A percentile compares a stretch with the other conserved stretches of the same genome.
Evolutionary conservation across 1,140 invertebrate genomes (phyloP).

Genomic region (Listronotus oregonensis): DNA sequence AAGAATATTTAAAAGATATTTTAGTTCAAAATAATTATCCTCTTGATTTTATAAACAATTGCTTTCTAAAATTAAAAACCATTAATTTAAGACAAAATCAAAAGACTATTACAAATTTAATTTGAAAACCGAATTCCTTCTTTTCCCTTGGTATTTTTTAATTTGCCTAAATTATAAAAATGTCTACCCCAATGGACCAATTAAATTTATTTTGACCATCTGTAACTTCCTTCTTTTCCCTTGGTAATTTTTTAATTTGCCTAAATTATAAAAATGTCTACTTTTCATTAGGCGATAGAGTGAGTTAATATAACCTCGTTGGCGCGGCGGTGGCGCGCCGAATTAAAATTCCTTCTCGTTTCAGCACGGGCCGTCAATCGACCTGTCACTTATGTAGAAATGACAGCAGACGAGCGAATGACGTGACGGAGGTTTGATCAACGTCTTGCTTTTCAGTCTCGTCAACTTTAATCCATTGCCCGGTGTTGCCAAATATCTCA

Average conservation of each 20-base stretch:
- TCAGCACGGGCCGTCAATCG: constrained; percentile 29
- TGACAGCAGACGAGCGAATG: constrained; percentile 35
- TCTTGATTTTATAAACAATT: no score
- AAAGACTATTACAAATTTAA: no score
- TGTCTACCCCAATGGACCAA: no score
- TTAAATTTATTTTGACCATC: no score
- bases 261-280: constrained; percentile 1
- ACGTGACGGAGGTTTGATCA: constrained; percentile 36
- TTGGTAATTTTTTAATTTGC: not conserved
- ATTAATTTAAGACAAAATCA: no score
- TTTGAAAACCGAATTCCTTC: no score
- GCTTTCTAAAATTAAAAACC: no score
- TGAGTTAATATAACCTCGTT: not conserved
- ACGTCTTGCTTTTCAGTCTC: constrained; percentile 27
- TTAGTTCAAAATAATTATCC: no score
- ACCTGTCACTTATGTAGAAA: constrained; percentile 33
- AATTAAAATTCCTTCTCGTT: constrained; percentile 37
- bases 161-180: no score
- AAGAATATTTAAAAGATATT: no score
- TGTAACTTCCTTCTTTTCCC: not conserved
- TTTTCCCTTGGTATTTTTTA: no score
- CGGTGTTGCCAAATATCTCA: not conserved
- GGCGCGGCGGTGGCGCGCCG: not conserved
- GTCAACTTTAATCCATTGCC: constrained; percentile 7
- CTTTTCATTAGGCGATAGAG: not conserved